A percentile compares a stretch with the other conserved stretches of the same genome.
Conservation (phyloP, 2,888 invertebrate genomes). For the Drosophila anomelani region DNA sequence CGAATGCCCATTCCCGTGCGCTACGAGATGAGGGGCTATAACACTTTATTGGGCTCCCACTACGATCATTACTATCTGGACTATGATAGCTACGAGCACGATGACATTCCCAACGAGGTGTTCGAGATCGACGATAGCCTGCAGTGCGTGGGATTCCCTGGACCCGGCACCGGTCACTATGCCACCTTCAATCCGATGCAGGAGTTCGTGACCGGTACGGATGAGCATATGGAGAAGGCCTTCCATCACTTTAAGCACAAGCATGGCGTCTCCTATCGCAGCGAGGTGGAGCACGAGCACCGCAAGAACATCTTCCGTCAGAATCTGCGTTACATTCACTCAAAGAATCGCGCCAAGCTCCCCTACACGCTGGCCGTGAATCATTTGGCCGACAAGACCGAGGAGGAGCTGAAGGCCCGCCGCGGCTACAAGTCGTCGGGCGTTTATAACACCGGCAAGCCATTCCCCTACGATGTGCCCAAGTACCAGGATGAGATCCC, state of each 20-base stretch:
- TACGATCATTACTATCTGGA: constrained; percentile 97
- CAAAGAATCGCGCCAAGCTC: constrained; percentile 90
- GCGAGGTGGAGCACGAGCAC: constrained; percentile 88
- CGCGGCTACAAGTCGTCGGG: constrained; percentile 88
- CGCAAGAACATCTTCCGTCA: constrained; percentile 93
- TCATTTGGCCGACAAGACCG: constrained; percentile 93
- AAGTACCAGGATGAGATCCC: constrained; percentile 88
- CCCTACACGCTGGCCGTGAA: constrained; percentile 92
- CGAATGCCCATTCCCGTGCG: constrained; percentile 89
- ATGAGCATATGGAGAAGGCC: constrained; percentile 91
- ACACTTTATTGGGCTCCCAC: constrained; percentile 96
- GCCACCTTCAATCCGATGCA: constrained; percentile 97
- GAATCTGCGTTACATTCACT: constrained; percentile 93
- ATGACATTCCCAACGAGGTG: constrained; percentile 88
- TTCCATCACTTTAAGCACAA: constrained; percentile 90
- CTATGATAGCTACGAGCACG: constrained; percentile 89
- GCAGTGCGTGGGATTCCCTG: constrained; percentile 92
- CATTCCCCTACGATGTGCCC: constrained; percentile 90
- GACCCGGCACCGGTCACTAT: constrained; percentile 93
- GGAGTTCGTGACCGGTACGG: constrained; percentile 91
- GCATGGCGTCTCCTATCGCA: constrained; percentile 89
- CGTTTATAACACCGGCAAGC: constrained; percentile 89
- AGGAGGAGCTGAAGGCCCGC: constrained; percentile 90
- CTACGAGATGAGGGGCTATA: constrained; percentile 98
- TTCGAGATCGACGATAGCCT: constrained; percentile 88